phyloP scores from a whole-genome alignment of 2,888 invertebrate genomes.

The Elaeidobius kamerunicus region DNA sequence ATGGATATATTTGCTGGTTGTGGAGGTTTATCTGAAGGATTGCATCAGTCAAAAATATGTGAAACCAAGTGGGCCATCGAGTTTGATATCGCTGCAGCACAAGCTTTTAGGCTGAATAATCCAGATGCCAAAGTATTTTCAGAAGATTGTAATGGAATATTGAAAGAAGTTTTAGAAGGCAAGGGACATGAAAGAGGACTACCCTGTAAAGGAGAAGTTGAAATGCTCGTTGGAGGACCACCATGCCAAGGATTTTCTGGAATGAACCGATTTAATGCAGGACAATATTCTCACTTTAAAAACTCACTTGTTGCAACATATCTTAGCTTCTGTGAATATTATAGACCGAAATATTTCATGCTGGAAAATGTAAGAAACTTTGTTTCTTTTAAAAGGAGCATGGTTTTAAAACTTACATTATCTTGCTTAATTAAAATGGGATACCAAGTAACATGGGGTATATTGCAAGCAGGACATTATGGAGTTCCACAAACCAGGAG shows the following conservation, averaged over 20 bases:
- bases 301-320: constrained; percentile 81
- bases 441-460: constrained; percentile 82
- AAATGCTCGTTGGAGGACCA: constrained; percentile 81
- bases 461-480: constrained; percentile 83
- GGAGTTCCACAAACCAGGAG: constrained; percentile 53
- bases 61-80: constrained; percentile 81
- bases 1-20: constrained; percentile 86
- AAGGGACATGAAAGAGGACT: constrained; percentile 45
- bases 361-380: constrained; percentile 86
- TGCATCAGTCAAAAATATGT: constrained; percentile 66
- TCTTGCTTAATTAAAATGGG: constrained; percentile 77
- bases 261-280: constrained; percentile 83
- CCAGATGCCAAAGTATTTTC: constrained; percentile 69
- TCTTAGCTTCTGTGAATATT: constrained; percentile 82
- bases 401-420: constrained; percentile 77
- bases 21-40: constrained; percentile 75
- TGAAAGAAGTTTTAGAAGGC: constrained; percentile 66
- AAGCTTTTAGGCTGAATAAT: constrained; percentile 76
- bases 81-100: constrained; percentile 71
- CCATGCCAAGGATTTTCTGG: constrained; percentile 89
- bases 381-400: constrained; percentile 74
- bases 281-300: constrained; percentile 82
- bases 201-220: constrained; percentile 77
- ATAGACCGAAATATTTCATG: constrained; percentile 74
- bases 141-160: constrained; percentile 76